phyloP scores from a whole-genome alignment of 1,140 invertebrate species.

The Drosophila ohnishii region DNA sequence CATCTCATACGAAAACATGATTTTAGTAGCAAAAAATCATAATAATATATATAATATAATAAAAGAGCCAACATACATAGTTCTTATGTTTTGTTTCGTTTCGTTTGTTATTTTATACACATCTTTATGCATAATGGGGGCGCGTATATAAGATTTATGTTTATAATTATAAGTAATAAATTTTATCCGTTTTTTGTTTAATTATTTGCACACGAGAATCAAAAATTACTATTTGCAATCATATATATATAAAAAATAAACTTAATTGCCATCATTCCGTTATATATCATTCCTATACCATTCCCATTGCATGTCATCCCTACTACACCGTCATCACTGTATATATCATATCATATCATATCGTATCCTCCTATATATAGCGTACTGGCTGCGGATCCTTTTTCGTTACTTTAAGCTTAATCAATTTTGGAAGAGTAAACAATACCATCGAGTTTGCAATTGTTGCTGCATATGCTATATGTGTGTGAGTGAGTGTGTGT shows the following conservation, averaged over 20 bases:
- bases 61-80: constrained; percentile 63
- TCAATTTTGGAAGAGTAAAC: constrained; percentile 82
- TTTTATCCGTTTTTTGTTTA: constrained; percentile 71
- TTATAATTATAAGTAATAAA: constrained; percentile 80
- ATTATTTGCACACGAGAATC: constrained; percentile 81
- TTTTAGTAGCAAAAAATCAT: constrained; percentile 62
- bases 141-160: constrained; percentile 72
- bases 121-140: constrained; percentile 47
- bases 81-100: constrained; percentile 49
- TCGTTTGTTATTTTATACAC: constrained; percentile 60
- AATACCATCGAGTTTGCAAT: constrained; percentile 79
- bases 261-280: constrained; percentile 73
- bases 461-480: constrained; percentile 75
- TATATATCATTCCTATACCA: constrained; percentile 41
- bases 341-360: constrained; percentile 47
- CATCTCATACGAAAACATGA: constrained; percentile 37
- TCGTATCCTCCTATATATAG: constrained; percentile 40
- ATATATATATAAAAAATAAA: constrained; percentile 82
- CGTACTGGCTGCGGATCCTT: constrained; percentile 46
- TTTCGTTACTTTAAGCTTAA: constrained; percentile 75
- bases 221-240: constrained; percentile 81
- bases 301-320: constrained; percentile 44
- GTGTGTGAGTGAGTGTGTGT: constrained; percentile 42
- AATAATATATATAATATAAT: constrained; percentile 65
- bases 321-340: constrained; percentile 39